Evolutionary conservation across 1,140 invertebrate species (phyloP), one percentile per base, ranked within the genome.

Genomic region (Carposina sasakii): DNA sequence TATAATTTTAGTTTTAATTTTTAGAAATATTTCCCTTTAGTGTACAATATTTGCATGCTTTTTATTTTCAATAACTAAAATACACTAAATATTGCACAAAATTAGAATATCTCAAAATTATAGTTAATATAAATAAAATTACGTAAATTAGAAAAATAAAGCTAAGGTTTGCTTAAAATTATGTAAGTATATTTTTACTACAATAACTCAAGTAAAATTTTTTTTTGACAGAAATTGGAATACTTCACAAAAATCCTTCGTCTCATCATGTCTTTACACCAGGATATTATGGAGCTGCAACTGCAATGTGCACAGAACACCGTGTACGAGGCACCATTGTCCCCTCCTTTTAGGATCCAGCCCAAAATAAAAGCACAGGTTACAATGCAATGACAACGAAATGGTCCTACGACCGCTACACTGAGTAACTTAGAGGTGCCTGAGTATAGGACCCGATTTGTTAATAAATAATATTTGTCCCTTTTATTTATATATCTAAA

Each of bases 11-110:
- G 13, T 45, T 48, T 52, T 57, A 46, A 16, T 17, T 51, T 55
- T 36, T 53, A 30, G 47, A 60, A 69, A 62, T 54, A 63, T 67
- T 76, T 85, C 83, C 83, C 83, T 85, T 85, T 85, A 85, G 81
- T 85, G 83, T 85, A 78, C 81, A 83, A 83, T 81, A 47, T 63
- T 62, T 59, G 65, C 65, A 74, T 67, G 68, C 63, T 47, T 65
- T 40, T 41, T 36, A 36, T 28, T n/a, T n/a, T 6, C 24, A 28
- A 28, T 28, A 28, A 12, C 24, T 28, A 28, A n/a, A n/a, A n/a
- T n/a, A n/a, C n/a, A n/a, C n/a, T n/a, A n/a, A n/a, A n/a, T n/a
- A n/a, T n/a, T n/a, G n/a, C 24, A 28, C 24, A 28, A 28, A 6
- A 28, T 28, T 12, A 28, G 4, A 34, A 34, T 34, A 10, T 34